phyloP scores from a whole-genome alignment of 2,888 invertebrate species.

The Geophilus truncorum region DNA sequence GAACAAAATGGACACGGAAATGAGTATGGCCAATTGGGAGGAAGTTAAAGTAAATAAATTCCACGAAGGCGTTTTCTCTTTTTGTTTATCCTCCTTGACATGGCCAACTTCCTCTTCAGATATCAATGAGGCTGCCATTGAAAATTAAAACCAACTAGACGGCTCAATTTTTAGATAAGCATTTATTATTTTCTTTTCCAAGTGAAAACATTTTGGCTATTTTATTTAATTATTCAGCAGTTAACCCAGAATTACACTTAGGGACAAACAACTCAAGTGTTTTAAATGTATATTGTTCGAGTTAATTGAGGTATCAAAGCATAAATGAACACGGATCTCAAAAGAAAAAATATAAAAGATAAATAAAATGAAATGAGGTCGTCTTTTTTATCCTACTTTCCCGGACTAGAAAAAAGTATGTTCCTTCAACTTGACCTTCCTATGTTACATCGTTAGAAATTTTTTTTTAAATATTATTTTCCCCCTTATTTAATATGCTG shows the following conservation, averaged over 20 bases:
- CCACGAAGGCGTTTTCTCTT: slow-evolving; percentile 20
- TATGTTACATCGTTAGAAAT: not conserved
- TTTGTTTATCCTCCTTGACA: slow-evolving; percentile 16
- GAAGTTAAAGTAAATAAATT: slow-evolving; percentile 12
- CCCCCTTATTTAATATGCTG: not conserved
- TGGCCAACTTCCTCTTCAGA: slow-evolving; percentile 16
- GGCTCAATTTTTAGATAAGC: not conserved
- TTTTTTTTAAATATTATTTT: not conserved
- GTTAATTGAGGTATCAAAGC: not conserved
- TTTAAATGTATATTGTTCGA: not conserved
- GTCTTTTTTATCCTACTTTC: slow-evolving; percentile 20
- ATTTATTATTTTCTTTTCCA: not conserved
- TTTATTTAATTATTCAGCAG: not conserved
- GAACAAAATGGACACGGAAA: slow-evolving; percentile 15
- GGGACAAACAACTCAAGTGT: not conserved
- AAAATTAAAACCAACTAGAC: not conserved
- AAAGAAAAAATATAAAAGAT: not conserved
- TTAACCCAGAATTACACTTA: not conserved
- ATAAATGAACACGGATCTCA: not conserved
- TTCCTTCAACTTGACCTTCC: slow-evolving; percentile 19
- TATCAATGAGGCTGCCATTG: slow-evolving; percentile 7
- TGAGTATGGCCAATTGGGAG: slow-evolving; percentile 8
- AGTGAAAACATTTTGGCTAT: no score
- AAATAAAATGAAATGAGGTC: not conserved
- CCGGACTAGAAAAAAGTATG: not conserved